A percentile compares a stretch with the other conserved stretches of the same genome.
phyloP scores from a whole-genome alignment of 2,888 invertebrate species.

The Phytoseiulus persimilis region DNA sequence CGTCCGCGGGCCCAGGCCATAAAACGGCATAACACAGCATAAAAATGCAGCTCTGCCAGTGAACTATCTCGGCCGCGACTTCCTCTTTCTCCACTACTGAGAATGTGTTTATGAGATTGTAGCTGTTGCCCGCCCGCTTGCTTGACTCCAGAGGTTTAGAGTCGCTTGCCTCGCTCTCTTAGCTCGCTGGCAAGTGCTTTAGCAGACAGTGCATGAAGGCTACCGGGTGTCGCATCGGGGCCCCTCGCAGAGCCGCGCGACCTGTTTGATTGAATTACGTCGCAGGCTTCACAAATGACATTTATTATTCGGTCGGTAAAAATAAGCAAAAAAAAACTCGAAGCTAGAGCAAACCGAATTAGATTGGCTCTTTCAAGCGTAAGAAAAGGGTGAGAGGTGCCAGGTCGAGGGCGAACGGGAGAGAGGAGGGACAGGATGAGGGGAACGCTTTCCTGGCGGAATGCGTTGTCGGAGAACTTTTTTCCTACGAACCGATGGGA shows the following conservation, averaged over 20 bases:
- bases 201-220: not conserved
- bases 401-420: not conserved
- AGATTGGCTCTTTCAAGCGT: not conserved
- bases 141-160: not conserved
- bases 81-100: not conserved
- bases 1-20: not conserved
- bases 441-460: not conserved
- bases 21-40: constrained; percentile 5
- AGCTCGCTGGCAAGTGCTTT: not conserved
- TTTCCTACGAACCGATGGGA: too few relatives aligned
- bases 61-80: not conserved
- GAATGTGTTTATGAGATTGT: not conserved
- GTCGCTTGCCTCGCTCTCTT: not conserved
- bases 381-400: not conserved
- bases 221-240: not conserved
- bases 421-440: not conserved
- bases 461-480: not conserved
- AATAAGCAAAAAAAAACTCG: not conserved
- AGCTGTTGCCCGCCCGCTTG: not conserved
- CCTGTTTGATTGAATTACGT: constrained; percentile 5
- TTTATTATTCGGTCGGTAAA: not conserved
- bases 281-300: not conserved
- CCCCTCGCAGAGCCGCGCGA: not conserved
- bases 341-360: not conserved
- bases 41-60: not conserved